Percentiles rank a stretch among this genome's conserved stretches.
These are phyloP conservation scores for Agrotis ipsilon DNA, from an alignment of 2,888 invertebrate genomes.

Conservation along the genomic window DNA sequence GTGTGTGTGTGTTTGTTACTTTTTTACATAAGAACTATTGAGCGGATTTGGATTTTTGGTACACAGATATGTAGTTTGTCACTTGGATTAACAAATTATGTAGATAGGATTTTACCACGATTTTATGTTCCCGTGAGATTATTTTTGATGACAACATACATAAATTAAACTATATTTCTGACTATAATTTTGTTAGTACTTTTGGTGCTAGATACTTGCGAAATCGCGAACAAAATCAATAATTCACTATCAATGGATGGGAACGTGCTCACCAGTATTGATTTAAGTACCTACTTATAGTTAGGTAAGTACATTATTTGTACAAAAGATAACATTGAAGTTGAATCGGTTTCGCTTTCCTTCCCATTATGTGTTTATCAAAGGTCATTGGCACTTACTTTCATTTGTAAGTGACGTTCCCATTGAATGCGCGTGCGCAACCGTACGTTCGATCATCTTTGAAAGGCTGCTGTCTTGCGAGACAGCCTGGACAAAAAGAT, in stretches of 20 bases:
- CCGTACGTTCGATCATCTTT: constrained; percentile 13
- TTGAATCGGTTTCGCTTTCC: constrained; percentile 53
- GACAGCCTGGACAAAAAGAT: background rate
- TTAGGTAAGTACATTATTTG: background rate
- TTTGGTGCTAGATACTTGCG: background rate
- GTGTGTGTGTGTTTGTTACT: no score
- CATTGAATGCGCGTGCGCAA: constrained; percentile 25
- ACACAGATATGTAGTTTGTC: no score
- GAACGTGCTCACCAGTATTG: constrained; percentile 24
- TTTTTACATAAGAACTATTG: no score
- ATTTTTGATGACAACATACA: no score
- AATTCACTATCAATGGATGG: constrained; percentile 15
- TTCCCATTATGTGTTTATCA: constrained; percentile 51
- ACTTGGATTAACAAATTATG: no score
- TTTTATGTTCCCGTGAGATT: no score
- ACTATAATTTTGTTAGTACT: no score
- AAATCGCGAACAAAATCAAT: background rate
- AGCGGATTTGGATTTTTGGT: no score
- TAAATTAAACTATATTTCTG: no score
- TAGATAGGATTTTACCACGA: no score
- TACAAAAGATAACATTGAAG: constrained; percentile 42
- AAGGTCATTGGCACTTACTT: constrained; percentile 69
- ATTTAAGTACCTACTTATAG: background rate
- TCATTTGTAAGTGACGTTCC: constrained; percentile 63
- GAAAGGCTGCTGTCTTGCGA: background rate